phyloP scores from a whole-genome alignment of 2,888 invertebrate species.

The Cynaeus angustus region DNA sequence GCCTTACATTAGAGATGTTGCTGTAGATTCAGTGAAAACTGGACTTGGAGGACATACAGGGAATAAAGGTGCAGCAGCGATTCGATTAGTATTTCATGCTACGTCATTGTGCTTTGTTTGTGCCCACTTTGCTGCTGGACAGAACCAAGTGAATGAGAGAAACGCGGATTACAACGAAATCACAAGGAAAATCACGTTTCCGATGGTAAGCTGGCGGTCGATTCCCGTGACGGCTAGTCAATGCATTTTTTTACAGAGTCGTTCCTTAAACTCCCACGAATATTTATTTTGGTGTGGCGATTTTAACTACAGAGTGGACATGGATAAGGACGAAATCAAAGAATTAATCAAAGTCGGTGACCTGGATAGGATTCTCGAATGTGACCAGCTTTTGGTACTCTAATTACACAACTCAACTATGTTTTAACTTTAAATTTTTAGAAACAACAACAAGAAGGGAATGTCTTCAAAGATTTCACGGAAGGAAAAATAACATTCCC shows the following conservation, averaged over 20 bases:
- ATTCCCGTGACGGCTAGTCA: background rate
- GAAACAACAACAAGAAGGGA: slow-evolving; percentile 85
- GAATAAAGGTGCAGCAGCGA: slow-evolving; percentile 97
- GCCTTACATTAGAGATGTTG: slow-evolving; percentile 92
- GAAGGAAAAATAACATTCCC: slow-evolving; percentile 95
- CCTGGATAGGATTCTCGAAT: slow-evolving; percentile 83
- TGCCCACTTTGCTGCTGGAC: slow-evolving; percentile 99
- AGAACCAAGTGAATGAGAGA: slow-evolving; percentile 94
- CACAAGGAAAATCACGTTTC: slow-evolving; percentile 90
- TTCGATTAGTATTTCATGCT: slow-evolving; percentile 92
- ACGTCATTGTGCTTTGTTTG: slow-evolving; percentile 98
- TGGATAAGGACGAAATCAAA: slow-evolving; percentile 95
- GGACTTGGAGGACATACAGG: slow-evolving; percentile 97
- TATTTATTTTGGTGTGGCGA: slow-evolving; percentile 99
- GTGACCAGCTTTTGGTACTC: slow-evolving; percentile 86
- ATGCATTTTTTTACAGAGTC: slow-evolving; percentile 72
- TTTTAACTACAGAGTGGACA: slow-evolving; percentile 98
- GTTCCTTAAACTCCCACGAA: slow-evolving; percentile 95
- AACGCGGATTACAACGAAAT: slow-evolving; percentile 98
- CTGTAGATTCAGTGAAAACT: slow-evolving; percentile 97
- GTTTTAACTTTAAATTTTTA: slow-evolving; percentile 57
- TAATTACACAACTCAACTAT: background rate
- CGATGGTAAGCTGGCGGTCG: slow-evolving; percentile 76
- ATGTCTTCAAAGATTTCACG: slow-evolving; percentile 93
- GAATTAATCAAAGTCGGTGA: slow-evolving; percentile 85